phyloP scores from a whole-genome alignment of 2,113 vertebrate species.

The Plecturocebus donacophilus region DNA sequence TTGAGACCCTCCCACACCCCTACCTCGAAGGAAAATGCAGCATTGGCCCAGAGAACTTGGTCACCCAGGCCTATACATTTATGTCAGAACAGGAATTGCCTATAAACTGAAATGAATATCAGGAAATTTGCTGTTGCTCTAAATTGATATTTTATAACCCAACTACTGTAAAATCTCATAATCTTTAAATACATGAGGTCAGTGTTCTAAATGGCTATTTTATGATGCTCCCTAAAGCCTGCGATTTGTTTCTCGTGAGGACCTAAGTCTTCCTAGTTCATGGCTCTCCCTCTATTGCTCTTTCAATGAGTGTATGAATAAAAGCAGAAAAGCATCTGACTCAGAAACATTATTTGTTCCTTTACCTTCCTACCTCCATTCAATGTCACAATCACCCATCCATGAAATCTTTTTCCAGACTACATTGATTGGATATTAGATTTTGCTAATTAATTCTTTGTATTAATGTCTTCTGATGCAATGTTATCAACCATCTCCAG shows the following conservation, averaged over 20 bases:
- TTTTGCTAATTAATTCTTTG: slow-evolving; percentile 93
- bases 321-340: slow-evolving; percentile 41
- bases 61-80: slow-evolving; percentile 59
- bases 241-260: slow-evolving; percentile 76
- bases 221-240: slow-evolving; percentile 67
- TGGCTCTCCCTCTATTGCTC: slow-evolving; percentile 58
- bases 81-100: slow-evolving; percentile 79
- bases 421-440: slow-evolving; percentile 91
- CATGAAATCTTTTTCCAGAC: slow-evolving; percentile 88
- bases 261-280: slow-evolving; percentile 64
- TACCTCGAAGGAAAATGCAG: slow-evolving; percentile 61
- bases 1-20: neutral
- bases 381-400: slow-evolving; percentile 85
- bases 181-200: slow-evolving; percentile 79
- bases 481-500: slow-evolving; percentile 92
- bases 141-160: slow-evolving; percentile 81
- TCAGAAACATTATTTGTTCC: slow-evolving; percentile 54
- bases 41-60: slow-evolving; percentile 66
- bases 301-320: slow-evolving; percentile 69
- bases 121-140: slow-evolving; percentile 77
- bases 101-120: slow-evolving; percentile 82
- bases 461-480: slow-evolving; percentile 94
- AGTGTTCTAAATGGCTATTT: slow-evolving; percentile 70
- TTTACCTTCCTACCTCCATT: slow-evolving; percentile 75
- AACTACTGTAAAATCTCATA: slow-evolving; percentile 79